A percentile compares a stretch with the other conserved stretches of the same genome.
These are phyloP conservation scores for Drosophila flavopinicola DNA, from an alignment of 2,888 invertebrate genomes.

Conservation along the genomic window DNA sequence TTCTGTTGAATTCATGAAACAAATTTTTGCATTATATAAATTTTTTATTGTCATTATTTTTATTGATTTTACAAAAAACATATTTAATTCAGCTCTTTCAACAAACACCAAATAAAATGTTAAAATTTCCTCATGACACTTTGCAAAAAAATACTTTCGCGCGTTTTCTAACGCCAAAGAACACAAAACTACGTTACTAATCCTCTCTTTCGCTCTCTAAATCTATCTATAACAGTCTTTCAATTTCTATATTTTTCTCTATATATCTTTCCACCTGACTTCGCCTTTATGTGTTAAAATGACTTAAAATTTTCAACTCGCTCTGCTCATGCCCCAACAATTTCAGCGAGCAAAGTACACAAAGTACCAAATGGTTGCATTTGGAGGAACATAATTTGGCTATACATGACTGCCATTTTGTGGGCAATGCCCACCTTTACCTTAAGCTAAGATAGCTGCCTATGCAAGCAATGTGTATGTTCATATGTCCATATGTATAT, in stretches of 20 bases:
- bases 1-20: not conserved
- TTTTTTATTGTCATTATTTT: constrained; percentile 19
- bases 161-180: constrained; percentile 55
- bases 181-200: constrained; percentile 54
- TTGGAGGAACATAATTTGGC: constrained; percentile 13
- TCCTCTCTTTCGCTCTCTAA: constrained; percentile 15
- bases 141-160: constrained; percentile 50
- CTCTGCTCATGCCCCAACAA: constrained; percentile 8
- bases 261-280: constrained; percentile 9
- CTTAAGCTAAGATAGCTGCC: not conserved
- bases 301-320: constrained; percentile 8
- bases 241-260: constrained; percentile 4
- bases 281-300: constrained; percentile 11
- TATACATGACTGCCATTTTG: constrained; percentile 29
- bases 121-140: constrained; percentile 80
- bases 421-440: not conserved
- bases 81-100: constrained; percentile 83
- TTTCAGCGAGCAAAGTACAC: constrained; percentile 8
- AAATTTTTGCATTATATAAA: not conserved
- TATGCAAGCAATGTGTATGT: not conserved
- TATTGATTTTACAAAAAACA: constrained; percentile 50
- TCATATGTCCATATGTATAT: not conserved
- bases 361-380: constrained; percentile 27
- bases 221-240: not conserved
- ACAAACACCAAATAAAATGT: constrained; percentile 82